Evolutionary conservation across 2,888 invertebrate species (phyloP).

Genomic region (Scotopteryx bipunctaria): DNA sequence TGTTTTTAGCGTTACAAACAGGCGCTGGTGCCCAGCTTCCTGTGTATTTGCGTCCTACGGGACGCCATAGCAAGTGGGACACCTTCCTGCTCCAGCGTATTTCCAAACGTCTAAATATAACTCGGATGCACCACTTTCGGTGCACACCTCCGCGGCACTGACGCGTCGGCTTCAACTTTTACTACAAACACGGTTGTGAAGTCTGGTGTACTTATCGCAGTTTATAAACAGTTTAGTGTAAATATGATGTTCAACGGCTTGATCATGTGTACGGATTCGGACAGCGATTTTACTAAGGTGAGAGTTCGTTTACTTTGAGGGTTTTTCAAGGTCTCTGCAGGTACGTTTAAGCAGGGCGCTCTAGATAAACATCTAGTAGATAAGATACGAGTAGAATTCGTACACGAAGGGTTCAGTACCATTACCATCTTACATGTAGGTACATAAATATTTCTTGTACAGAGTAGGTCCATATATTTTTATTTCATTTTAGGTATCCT

Average conservation of each 20-base stretch:
- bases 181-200: slow-evolving; percentile 14
- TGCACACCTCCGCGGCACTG: slow-evolving; percentile 34
- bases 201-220: slow-evolving; percentile 19
- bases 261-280: slow-evolving; percentile 69
- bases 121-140: slow-evolving; percentile 31
- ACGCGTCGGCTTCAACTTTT: slow-evolving; percentile 14
- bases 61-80: slow-evolving; percentile 23
- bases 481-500: no score
- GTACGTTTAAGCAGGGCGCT: no score
- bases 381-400: no score
- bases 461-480: no score
- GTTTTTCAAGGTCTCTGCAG: neutral
- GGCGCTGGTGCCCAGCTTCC: neutral
- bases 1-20: no score
- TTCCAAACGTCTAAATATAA: slow-evolving; percentile 33
- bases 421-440: no score
- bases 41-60: neutral
- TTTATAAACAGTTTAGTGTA: slow-evolving; percentile 28
- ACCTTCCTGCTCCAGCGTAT: slow-evolving; percentile 28
- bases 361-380: no score
- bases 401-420: no score
- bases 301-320: slow-evolving; percentile 36
- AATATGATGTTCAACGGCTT: slow-evolving; percentile 77
- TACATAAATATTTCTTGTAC: no score
- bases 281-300: slow-evolving; percentile 73